Percentiles rank a stretch among this genome's conserved stretches.
Conservation (phyloP, 2,888 invertebrate species). For the Bimastos eiseni region DNA sequence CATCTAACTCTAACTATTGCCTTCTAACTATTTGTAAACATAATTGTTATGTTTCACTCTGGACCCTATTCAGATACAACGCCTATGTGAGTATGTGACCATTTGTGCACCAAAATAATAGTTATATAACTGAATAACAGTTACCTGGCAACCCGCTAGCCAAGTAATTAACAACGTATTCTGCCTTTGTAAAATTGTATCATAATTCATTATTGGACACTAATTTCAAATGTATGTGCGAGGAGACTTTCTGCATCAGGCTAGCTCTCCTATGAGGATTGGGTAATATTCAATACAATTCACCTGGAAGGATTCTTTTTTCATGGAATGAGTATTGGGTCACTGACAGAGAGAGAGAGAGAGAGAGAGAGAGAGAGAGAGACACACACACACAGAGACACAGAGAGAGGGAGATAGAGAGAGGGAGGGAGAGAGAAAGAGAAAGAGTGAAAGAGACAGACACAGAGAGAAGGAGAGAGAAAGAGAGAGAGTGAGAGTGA, state of each 20-base stretch:
- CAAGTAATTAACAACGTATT: not conserved
- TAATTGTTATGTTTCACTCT: not conserved
- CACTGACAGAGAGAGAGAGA: too few species aligned
- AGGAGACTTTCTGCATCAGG: not conserved
- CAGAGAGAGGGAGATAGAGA: not conserved
- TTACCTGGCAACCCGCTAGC: not conserved
- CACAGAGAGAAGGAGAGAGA: not conserved
- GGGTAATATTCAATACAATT: not conserved
- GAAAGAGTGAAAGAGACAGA: not conserved
- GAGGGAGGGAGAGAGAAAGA: conserved; percentile 1
- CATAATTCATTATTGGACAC: not conserved
- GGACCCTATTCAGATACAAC: not conserved
- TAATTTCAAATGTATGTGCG: not conserved
- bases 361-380: too few species aligned
- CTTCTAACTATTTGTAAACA: not conserved
- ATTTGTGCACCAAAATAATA: not conserved
- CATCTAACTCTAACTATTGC: too few species aligned
- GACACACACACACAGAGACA: too few species aligned
- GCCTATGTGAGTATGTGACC: too few species aligned
- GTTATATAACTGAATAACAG: not conserved
- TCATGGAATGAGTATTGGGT: not conserved
- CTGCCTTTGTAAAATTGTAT: not conserved
- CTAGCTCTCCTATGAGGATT: not conserved
- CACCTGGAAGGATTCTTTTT: too few species aligned
- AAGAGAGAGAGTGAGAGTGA: not conserved